A percentile compares a stretch with the other conserved stretches of the same genome.
phyloP scores from a whole-genome alignment of 2,797 vertebrate genomes.

The Buceros bicornis region DNA sequence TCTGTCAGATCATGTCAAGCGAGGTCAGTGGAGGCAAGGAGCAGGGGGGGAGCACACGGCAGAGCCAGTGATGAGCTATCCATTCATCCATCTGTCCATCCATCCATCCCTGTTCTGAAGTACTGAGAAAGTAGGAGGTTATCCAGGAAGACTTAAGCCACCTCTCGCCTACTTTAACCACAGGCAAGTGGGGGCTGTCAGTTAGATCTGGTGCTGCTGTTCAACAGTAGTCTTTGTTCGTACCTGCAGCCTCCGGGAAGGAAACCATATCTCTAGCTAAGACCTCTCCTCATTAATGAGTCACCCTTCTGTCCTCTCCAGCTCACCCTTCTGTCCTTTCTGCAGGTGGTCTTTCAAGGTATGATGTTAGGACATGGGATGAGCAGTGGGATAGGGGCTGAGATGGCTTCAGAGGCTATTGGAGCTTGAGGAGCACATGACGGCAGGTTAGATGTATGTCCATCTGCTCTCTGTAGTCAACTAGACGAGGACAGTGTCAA shows the following conservation, averaged over 20 bases:
- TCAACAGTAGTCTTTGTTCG: not conserved
- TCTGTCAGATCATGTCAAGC: fast-evolving
- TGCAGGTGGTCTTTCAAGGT: not conserved
- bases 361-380: not conserved
- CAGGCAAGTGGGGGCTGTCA: not conserved
- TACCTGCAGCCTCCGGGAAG: not conserved
- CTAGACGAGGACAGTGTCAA: not conserved
- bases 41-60: fast-evolving
- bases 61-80: not conserved
- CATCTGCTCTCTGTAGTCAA: not conserved
- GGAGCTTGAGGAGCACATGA: not conserved
- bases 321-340: not conserved
- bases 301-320: not conserved
- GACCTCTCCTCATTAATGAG: not conserved
- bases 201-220: not conserved
- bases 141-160: not conserved
- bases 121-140: not conserved
- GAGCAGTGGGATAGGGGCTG: not conserved
- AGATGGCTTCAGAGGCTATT: not conserved
- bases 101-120: not conserved
- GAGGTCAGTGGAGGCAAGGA: not conserved
- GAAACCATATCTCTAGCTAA: fast-evolving
- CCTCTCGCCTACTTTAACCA: not conserved
- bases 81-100: not conserved
- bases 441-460: not conserved